These are phyloP conservation scores for Toxostoma redivivum DNA, from an alignment of 2,113 vertebrate species.

Conservation along the genomic window DNA sequence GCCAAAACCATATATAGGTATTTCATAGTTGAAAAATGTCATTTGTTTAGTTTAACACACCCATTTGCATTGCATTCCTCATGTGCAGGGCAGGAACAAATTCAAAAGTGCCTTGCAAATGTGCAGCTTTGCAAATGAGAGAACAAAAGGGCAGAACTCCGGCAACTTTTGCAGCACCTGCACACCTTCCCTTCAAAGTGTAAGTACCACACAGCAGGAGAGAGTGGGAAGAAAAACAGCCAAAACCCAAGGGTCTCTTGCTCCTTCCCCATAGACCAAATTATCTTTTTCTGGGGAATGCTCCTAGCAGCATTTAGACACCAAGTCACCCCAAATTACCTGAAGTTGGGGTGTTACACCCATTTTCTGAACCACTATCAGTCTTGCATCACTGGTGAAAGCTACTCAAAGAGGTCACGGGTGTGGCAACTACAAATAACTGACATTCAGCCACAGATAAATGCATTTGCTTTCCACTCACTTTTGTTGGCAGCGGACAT, in stretches of 20 bases:
- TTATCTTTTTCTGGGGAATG: no score
- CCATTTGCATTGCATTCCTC: neutral
- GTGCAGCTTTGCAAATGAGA: neutral
- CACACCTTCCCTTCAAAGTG: neutral
- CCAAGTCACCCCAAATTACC: neutral
- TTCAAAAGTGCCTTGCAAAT: accelerated
- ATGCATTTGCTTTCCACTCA: slow-evolving; percentile 52
- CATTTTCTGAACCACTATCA: neutral
- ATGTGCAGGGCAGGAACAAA: neutral
- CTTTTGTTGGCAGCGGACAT: slow-evolving; percentile 97
- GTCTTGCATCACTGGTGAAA: neutral
- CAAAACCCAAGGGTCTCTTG: neutral
- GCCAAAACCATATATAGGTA: neutral
- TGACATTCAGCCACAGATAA: neutral
- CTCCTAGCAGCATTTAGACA: neutral
- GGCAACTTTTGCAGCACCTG: neutral
- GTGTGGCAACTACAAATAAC: neutral
- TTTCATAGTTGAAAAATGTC: neutral
- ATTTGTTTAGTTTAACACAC: neutral
- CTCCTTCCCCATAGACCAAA: neutral
- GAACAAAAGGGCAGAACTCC: neutral
- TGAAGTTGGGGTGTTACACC: neutral
- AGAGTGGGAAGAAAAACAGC: neutral
- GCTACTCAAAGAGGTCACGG: neutral
- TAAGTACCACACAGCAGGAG: accelerated